A percentile compares a stretch with the other conserved stretches of the same genome.
phyloP scores from a whole-genome alignment of 2,888 invertebrate genomes.

The Phengaris alcon region DNA sequence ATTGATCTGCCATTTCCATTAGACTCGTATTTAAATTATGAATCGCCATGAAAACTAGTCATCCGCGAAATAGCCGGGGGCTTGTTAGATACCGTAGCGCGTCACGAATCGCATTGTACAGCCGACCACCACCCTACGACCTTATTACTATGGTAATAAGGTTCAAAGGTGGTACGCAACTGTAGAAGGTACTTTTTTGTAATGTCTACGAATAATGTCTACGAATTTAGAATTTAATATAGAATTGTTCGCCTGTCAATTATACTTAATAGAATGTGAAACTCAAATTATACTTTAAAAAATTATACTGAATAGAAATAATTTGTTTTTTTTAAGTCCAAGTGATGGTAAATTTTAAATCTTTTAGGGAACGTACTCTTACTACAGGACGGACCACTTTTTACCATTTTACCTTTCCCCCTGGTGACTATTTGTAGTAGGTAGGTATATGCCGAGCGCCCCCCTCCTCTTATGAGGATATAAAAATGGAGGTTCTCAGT shows the following conservation, averaged over 20 bases:
- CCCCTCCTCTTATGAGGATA: too few species aligned
- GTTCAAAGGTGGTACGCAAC: not conserved
- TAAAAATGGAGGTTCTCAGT: too few species aligned
- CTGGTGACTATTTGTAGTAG: too few species aligned
- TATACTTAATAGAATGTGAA: not conserved
- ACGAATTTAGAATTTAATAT: too few species aligned
- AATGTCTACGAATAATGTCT: too few species aligned
- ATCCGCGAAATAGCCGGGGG: not conserved
- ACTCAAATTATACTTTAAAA: too few species aligned
- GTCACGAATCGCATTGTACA: not conserved
- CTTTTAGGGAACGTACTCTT: too few species aligned
- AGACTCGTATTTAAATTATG: not conserved
- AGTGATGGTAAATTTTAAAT: not conserved
- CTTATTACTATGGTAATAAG: not conserved
- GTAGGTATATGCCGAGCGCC: too few species aligned
- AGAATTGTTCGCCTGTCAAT: too few species aligned
- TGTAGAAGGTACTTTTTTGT: too few species aligned
- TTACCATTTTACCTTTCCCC: too few species aligned
- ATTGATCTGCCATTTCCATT: constrained; percentile 12
- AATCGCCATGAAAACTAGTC: not conserved
- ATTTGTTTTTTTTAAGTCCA: not conserved
- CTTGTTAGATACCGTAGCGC: not conserved
- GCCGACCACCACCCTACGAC: not conserved
- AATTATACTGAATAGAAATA: not conserved
- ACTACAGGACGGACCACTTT: too few species aligned